Conservation (phyloP, 2,113 vertebrate genomes). For the Carassius gibelio region DNA sequence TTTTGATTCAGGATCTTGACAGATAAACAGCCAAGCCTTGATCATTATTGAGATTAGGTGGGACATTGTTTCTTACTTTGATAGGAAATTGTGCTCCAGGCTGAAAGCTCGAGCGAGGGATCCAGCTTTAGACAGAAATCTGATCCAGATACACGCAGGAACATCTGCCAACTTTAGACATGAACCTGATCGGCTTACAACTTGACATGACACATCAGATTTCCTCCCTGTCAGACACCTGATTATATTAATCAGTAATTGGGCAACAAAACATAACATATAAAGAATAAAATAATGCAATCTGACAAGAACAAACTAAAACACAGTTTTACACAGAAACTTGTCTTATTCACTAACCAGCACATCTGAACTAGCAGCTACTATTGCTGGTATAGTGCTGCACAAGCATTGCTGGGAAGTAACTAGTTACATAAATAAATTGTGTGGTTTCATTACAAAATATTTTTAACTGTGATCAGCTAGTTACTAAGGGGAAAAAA, state of each 20-base stretch:
- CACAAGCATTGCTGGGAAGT: background rate
- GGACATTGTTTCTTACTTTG: conserved; percentile 32
- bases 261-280: background rate
- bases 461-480: too few relatives aligned
- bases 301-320: background rate
- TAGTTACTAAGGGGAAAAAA: too few relatives aligned
- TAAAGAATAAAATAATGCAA: background rate
- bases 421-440: too few relatives aligned
- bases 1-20: conserved; percentile 22
- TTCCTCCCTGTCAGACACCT: background rate
- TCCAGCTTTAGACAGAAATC: conserved; percentile 6
- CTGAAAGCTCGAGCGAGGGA: conserved; percentile 27
- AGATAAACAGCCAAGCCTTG: conserved; percentile 28
- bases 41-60: conserved; percentile 31
- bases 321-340: background rate
- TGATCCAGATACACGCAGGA: background rate
- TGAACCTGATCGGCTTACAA: background rate
- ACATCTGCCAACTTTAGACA: background rate
- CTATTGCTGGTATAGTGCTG: background rate
- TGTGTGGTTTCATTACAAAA: too few relatives aligned
- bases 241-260: conserved; percentile 9
- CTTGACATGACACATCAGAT: background rate
- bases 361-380: background rate
- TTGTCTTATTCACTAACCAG: background rate
- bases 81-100: conserved; percentile 26